Evolutionary conservation across 2,888 invertebrate species (phyloP).

Genomic region (Spialia ferax): DNA sequence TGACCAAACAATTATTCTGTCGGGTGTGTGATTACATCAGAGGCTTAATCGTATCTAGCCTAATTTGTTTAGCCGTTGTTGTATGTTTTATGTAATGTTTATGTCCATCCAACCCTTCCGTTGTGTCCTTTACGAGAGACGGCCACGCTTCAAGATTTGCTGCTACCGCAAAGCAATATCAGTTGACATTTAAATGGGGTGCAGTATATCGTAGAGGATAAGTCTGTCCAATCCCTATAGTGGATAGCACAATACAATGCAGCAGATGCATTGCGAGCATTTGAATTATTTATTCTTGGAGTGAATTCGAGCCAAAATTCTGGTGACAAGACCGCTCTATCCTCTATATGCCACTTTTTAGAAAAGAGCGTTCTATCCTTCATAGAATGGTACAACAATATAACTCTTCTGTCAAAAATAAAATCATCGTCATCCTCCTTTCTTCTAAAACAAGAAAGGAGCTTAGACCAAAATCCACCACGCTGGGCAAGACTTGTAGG

Average conservation of each 20-base stretch:
- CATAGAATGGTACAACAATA: too few species aligned
- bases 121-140: not conserved
- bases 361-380: too few species aligned
- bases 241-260: too few species aligned
- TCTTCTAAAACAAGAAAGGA: too few species aligned
- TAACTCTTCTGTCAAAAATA: too few species aligned
- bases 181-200: not conserved
- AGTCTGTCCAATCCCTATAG: not conserved
- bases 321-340: constrained; percentile 7
- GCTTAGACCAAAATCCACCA: too few species aligned
- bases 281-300: constrained; percentile 15
- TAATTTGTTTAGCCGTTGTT: not conserved
- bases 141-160: not conserved
- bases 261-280: not conserved
- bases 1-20: not conserved
- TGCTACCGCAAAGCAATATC: not conserved
- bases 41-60: not conserved
- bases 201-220: not conserved
- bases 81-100: not conserved
- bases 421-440: too few species aligned
- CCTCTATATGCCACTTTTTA: too few species aligned
- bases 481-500: too few species aligned
- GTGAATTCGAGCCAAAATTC: constrained; percentile 10
- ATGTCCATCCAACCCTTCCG: not conserved
- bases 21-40: not conserved